Conservation (phyloP, 2,888 invertebrate species). For the Drosophila pegasa region DNA sequence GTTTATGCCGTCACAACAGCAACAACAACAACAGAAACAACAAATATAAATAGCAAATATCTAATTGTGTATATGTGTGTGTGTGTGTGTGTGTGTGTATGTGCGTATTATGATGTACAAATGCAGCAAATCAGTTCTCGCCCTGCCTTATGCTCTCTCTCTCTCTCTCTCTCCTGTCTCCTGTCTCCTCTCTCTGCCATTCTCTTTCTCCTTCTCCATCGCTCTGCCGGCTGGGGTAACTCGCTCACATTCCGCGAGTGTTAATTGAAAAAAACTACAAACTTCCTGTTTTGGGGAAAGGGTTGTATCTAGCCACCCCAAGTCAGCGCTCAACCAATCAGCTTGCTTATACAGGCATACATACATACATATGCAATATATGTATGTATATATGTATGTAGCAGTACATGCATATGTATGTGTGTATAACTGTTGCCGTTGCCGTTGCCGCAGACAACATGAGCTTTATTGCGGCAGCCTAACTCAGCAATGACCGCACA, state of each 20-base stretch:
- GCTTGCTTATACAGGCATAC: conserved; percentile 1
- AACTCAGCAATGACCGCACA: conserved; percentile 23
- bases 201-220: not conserved
- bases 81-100: conserved; percentile 7
- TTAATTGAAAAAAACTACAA: conserved; percentile 72
- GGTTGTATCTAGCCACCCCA: conserved; percentile 24
- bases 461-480: conserved; percentile 77
- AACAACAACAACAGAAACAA: conserved; percentile 26
- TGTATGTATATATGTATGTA: no score
- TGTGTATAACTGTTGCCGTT: conserved; percentile 61
- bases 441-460: conserved; percentile 77
- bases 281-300: conserved; percentile 65
- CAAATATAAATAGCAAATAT: conserved; percentile 46
- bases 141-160: conserved; percentile 10
- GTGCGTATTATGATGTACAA: conserved; percentile 39
- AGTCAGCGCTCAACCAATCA: conserved; percentile 13
- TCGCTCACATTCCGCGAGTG: conserved; percentile 33
- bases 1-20: conserved; percentile 62
- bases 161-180: conserved; percentile 3
- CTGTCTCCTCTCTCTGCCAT: not conserved
- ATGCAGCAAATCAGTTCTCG: conserved; percentile 48
- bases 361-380: not conserved
- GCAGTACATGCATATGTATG: not conserved
- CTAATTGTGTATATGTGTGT: conserved; percentile 7
- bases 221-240: not conserved